Evolutionary conservation across 2,113 vertebrate species (phyloP).

Genomic region (Theristicus caerulescens): DNA sequence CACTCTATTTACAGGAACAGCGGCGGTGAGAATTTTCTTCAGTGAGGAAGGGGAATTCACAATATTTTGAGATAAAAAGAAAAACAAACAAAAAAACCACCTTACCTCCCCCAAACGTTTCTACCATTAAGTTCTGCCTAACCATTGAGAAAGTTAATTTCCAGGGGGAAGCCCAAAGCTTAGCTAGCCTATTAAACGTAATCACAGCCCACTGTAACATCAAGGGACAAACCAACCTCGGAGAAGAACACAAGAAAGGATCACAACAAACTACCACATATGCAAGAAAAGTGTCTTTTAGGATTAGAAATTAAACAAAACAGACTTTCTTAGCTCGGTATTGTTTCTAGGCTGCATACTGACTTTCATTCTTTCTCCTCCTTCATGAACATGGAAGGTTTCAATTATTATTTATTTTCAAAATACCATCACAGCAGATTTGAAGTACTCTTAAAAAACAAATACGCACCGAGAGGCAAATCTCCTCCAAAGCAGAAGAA

Average conservation of each 20-base stretch:
- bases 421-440: background rate
- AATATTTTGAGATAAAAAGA: slow-evolving; percentile 1
- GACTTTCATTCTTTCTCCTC: background rate
- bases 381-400: background rate
- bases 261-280: background rate
- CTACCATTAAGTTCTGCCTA: background rate
- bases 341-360: background rate
- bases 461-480: background rate
- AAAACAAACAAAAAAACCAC: slow-evolving; percentile 27
- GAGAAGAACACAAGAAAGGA: background rate
- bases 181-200: background rate
- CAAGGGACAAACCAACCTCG: background rate
- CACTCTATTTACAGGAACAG: slow-evolving; percentile 23
- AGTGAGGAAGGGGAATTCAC: slow-evolving; percentile 30
- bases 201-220: background rate
- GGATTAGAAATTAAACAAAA: slow-evolving; percentile 4
- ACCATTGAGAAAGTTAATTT: background rate
- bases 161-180: slow-evolving; percentile 35
- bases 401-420: background rate
- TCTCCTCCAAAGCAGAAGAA: background rate
- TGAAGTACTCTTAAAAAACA: background rate
- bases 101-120: background rate
- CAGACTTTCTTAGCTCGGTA: background rate
- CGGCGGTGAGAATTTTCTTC: background rate
- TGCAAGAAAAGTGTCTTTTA: background rate